Evolutionary conservation across 2,888 invertebrate species (phyloP).

Genomic region (Synanthedon myopaeformis): DNA sequence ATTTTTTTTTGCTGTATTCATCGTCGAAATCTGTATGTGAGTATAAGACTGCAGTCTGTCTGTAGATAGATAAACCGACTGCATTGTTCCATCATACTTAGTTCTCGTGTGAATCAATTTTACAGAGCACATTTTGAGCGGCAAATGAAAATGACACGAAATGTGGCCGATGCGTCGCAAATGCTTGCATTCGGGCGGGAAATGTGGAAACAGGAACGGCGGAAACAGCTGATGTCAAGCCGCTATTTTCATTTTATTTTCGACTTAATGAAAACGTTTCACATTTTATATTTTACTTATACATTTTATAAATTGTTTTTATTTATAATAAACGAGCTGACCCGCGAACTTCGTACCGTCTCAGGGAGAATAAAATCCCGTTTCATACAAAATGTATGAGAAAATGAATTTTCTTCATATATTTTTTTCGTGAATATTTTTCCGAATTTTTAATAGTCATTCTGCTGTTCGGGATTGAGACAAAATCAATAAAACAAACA

Average conservation of each 20-base stretch:
- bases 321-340: too few relatives aligned
- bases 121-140: slow-evolving; percentile 9
- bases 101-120: slow-evolving; percentile 35
- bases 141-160: slow-evolving; percentile 25
- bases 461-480: too few relatives aligned
- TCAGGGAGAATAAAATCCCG: too few relatives aligned
- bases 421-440: too few relatives aligned
- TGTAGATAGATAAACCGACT: slow-evolving; percentile 26
- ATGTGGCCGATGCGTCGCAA: slow-evolving; percentile 25
- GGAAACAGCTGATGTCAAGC: slow-evolving; percentile 15
- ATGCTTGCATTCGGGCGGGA: slow-evolving; percentile 22
- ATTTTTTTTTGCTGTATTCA: too few relatives aligned
- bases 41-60: too few relatives aligned
- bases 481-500: too few relatives aligned
- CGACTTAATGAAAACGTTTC: slow-evolving; percentile 16
- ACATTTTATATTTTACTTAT: neutral
- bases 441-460: too few relatives aligned
- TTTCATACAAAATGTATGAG: too few relatives aligned
- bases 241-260: slow-evolving; percentile 26
- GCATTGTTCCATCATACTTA: slow-evolving; percentile 45
- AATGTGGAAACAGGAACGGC: slow-evolving; percentile 26
- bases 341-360: too few relatives aligned
- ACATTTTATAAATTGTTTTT: neutral
- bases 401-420: too few relatives aligned
- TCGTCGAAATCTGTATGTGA: too few relatives aligned